These are phyloP conservation scores for Tauraco hartlaubi DNA, from an alignment of 2,797 vertebrate species.

Conservation along the genomic window DNA sequence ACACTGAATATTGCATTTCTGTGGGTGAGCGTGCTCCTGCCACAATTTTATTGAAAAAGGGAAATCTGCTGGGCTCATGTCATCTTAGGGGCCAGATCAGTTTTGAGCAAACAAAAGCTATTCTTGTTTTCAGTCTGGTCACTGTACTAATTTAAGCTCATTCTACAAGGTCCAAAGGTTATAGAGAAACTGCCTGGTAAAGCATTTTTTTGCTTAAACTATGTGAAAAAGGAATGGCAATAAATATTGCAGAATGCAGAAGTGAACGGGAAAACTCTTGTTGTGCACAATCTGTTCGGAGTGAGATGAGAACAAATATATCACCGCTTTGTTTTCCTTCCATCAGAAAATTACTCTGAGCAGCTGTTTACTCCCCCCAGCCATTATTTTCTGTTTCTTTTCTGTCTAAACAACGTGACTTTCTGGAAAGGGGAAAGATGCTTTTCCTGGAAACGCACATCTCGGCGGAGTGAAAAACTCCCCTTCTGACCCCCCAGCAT, in stretches of 20 bases:
- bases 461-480: neutral
- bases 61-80: neutral
- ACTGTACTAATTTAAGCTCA: neutral
- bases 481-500: neutral
- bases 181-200: neutral
- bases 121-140: neutral
- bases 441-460: neutral
- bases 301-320: neutral
- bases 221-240: rapidly evolving
- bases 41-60: neutral
- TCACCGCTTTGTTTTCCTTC: neutral
- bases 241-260: neutral
- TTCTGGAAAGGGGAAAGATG: neutral
- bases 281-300: neutral
- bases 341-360: neutral
- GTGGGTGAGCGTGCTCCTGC: neutral
- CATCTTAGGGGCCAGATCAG: neutral
- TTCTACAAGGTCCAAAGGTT: neutral
- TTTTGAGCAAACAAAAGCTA: neutral
- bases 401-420: neutral
- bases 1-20: neutral
- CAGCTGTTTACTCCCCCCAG: neutral
- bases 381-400: neutral
- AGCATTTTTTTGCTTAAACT: neutral
- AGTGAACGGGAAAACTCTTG: neutral